Evolutionary conservation across 1,140 invertebrate species (phyloP).

Genomic region (Bombus vancouverensis): DNA sequence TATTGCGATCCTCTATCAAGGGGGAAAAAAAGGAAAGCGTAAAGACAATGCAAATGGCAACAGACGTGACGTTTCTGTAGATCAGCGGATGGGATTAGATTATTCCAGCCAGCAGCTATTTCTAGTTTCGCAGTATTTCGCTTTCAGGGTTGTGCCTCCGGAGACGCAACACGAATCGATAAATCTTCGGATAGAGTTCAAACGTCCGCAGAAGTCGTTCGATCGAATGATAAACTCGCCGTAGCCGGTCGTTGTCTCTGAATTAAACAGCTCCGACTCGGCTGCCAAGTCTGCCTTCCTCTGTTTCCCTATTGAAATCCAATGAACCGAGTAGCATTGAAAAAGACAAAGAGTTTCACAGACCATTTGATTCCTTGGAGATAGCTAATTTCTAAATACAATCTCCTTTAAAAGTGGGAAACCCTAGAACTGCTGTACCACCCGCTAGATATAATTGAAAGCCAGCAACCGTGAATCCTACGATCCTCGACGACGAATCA

Average conservation of each 20-base stretch:
- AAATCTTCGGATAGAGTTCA: slow-evolving; percentile 30
- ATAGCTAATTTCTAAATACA: not conserved
- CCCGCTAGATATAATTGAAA: not conserved
- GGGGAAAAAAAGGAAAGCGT: fast-evolving
- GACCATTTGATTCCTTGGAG: not conserved
- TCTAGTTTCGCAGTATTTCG: slow-evolving; percentile 27
- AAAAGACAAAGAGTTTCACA: not conserved
- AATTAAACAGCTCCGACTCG: not conserved
- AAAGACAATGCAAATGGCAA: not conserved
- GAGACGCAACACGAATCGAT: slow-evolving; percentile 39
- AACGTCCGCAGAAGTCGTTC: slow-evolving; percentile 26
- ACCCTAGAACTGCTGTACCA: too few species aligned
- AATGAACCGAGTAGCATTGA: not conserved
- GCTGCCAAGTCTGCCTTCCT: not conserved
- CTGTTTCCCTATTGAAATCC: not conserved
- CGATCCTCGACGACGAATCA: not conserved
- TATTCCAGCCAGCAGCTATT: slow-evolving; percentile 25
- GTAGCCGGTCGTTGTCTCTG: slow-evolving; percentile 14
- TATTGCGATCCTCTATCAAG: not conserved
- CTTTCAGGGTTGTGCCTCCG: slow-evolving; percentile 10
- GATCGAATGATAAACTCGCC: slow-evolving; percentile 21
- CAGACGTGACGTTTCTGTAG: not conserved
- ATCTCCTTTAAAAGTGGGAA: not conserved
- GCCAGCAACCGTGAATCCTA: not conserved
- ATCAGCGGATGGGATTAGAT: slow-evolving; percentile 11